Conservation (phyloP, 2,113 vertebrate species). For the Octodon degus region DNA sequence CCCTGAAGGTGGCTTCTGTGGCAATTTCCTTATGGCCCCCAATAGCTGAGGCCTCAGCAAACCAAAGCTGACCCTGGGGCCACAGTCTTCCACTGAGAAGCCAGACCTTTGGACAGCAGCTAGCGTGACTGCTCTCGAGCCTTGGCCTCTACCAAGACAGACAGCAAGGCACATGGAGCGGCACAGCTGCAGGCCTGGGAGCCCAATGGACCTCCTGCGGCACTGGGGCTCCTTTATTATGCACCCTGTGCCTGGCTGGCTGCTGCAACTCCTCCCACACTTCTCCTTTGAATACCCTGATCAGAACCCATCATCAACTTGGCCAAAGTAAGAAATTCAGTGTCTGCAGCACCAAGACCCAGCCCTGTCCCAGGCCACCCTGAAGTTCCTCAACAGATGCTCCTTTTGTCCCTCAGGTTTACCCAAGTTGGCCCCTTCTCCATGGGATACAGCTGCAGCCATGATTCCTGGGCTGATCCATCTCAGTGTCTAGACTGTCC, state of each 20-base stretch:
- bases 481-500: too few relatives aligned
- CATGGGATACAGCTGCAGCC: not conserved
- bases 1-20: not conserved
- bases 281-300: too few relatives aligned
- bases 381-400: not conserved
- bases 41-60: not conserved
- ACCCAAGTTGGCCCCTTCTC: too few relatives aligned
- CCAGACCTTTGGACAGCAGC: not conserved
- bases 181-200: not conserved
- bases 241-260: not conserved
- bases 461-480: not conserved
- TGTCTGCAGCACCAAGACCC: not conserved
- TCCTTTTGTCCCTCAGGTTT: not conserved
- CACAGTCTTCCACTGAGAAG: not conserved
- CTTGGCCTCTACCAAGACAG: not conserved
- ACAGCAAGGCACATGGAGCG: not conserved
- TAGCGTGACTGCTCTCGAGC: not conserved
- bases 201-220: not conserved
- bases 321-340: not conserved
- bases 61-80: not conserved
- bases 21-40: not conserved
- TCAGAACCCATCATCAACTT: not conserved
- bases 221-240: fast-evolving
- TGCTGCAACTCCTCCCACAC: not conserved
- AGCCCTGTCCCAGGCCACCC: too few relatives aligned